Evolutionary conservation across 92 coral and sea anemone species (phyloP).

Genomic region (Ricordea florida): DNA sequence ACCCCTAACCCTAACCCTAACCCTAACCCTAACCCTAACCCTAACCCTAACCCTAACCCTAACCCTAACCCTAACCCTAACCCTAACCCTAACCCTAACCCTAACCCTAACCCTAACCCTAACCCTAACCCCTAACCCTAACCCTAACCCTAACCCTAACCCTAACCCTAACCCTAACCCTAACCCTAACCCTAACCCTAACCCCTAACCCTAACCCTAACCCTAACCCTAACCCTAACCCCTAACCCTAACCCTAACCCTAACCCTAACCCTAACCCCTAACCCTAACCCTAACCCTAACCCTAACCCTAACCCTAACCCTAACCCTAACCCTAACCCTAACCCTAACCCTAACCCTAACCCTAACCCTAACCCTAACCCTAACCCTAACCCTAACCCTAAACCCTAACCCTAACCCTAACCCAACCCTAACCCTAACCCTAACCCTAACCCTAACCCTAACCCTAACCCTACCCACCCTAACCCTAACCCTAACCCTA

Average conservation of each 20-base stretch:
- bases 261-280: conserved; percentile 22
- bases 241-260: conserved; percentile 50
- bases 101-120: conserved; percentile 38
- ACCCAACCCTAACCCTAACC: conserved; percentile 51
- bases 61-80: conserved; percentile 26
- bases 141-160: too few relatives aligned
- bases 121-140: conserved; percentile 43
- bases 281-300: conserved; percentile 21
- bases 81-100: conserved; percentile 27
- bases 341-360: conserved; percentile 61
- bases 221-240: conserved; percentile 18
- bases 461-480: conserved; percentile 48
- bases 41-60: conserved; percentile 46
- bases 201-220: conserved; percentile 11
- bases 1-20: conserved; percentile 22
- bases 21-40: conserved; percentile 40
- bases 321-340: conserved; percentile 49
- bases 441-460: conserved; percentile 43
- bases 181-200: conserved; percentile 47
- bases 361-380: conserved; percentile 64
- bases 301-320: conserved; percentile 53
- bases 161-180: conserved; percentile 34
- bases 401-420: conserved; percentile 16
- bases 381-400: conserved; percentile 59
- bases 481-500: conserved; percentile 31